A percentile compares a stretch with the other conserved stretches of the same genome.
phyloP scores from a whole-genome alignment of 2,888 invertebrate genomes.

The Cyrtodaria siliqua region DNA sequence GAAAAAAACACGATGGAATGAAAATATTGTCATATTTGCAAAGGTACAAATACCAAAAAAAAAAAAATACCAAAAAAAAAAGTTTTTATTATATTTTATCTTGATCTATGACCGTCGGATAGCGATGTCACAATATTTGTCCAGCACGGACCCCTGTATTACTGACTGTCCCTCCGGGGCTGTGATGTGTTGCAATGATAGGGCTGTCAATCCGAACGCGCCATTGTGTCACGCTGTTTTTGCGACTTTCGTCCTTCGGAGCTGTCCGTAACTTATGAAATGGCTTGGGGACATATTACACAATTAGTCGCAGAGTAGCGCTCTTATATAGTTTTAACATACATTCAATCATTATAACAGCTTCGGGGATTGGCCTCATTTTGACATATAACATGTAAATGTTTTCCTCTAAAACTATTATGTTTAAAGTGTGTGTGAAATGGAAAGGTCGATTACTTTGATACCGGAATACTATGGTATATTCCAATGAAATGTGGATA shows the following conservation, averaged over 20 bases:
- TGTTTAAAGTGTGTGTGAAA: no score
- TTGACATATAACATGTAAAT: slow-evolving; percentile 9
- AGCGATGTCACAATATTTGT: slow-evolving; percentile 1
- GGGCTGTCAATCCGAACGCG: slow-evolving; percentile 7
- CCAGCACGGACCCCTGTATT: neutral
- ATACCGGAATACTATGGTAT: no score
- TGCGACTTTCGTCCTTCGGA: neutral
- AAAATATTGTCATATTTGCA: no score
- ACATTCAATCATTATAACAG: slow-evolving; percentile 29
- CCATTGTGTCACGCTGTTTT: neutral
- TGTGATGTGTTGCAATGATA: slow-evolving; percentile 2
- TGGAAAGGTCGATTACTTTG: no score
- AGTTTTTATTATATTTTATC: no score
- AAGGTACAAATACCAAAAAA: no score
- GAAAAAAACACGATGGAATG: no score
- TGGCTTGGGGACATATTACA: neutral
- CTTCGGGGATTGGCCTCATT: neutral
- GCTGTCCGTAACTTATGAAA: neutral
- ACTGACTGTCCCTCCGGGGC: neutral
- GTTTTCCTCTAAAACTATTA: slow-evolving; percentile 3
- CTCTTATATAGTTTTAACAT: neutral
- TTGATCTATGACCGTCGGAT: no score
- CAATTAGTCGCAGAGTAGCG: neutral
- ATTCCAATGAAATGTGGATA: no score
- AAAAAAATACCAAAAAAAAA: no score